Conservation (phyloP, 2,113 vertebrate species). For the Fregata magnificens region DNA sequence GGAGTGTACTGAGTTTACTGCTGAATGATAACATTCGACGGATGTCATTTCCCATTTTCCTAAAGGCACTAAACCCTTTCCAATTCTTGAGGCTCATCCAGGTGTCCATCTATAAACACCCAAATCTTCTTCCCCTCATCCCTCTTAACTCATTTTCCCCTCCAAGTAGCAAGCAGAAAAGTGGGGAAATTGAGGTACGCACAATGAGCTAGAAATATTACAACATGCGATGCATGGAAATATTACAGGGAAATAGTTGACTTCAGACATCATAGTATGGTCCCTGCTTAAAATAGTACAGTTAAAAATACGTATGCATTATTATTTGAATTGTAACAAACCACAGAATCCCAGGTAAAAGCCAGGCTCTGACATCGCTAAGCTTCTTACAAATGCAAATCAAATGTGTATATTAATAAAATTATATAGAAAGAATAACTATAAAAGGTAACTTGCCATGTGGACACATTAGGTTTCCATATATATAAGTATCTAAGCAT, state of each 20-base stretch:
- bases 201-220: not conserved
- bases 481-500: not conserved
- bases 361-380: not conserved
- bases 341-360: not conserved
- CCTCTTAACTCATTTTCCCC: not conserved
- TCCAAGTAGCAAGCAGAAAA: not conserved
- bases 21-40: not conserved
- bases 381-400: not conserved
- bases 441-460: not conserved
- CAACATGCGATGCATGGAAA: not conserved
- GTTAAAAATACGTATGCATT: not conserved
- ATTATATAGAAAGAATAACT: not conserved
- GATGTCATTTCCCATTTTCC: not conserved
- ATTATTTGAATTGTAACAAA: not conserved
- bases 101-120: not conserved
- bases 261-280: not conserved
- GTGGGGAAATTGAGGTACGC: not conserved
- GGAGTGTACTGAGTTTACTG: not conserved
- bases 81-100: not conserved
- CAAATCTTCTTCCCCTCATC: not conserved
- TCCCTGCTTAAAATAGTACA: not conserved
- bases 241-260: not conserved
- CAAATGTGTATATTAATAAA: not conserved
- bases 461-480: not conserved
- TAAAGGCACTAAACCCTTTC: not conserved